phyloP scores from a whole-genome alignment of 2,113 vertebrate species.

The Aldabrachelys gigantea region DNA sequence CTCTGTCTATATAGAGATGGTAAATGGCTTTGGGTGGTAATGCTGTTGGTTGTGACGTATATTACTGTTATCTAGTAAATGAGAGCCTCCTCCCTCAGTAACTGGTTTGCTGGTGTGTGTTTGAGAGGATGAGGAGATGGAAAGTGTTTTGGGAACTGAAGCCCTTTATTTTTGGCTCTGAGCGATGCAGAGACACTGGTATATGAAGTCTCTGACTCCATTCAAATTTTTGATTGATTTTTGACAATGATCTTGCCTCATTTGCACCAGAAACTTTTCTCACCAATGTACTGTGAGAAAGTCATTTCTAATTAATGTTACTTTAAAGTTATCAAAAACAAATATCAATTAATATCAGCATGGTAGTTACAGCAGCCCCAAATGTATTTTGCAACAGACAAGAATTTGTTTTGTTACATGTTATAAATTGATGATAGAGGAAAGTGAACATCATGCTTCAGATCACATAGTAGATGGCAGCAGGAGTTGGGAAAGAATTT shows the following conservation, averaged over 20 bases:
- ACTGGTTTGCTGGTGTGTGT: background rate
- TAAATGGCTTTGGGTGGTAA: background rate
- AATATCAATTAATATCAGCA: conserved; percentile 2
- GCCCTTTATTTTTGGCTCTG: background rate
- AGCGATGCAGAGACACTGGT: background rate
- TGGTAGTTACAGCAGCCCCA: conserved; percentile 15
- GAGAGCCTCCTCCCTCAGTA: background rate
- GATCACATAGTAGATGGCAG: conserved; percentile 22
- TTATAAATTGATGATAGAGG: conserved; percentile 37
- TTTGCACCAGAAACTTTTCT: conserved; percentile 21
- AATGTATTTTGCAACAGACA: conserved; percentile 31
- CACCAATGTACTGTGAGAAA: conserved; percentile 4
- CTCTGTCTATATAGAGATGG: background rate
- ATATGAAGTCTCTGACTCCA: background rate
- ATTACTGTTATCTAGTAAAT: background rate
- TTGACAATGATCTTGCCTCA: conserved; percentile 7
- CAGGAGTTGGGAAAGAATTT: conserved; percentile 6
- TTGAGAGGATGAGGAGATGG: background rate
- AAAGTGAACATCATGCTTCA: conserved; percentile 35
- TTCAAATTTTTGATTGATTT: background rate
- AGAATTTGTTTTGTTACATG: conserved; percentile 15
- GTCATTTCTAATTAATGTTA: background rate
- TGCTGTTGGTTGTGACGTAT: background rate
- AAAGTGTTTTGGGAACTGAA: background rate
- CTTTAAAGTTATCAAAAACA: conserved; percentile 36